phyloP scores from a whole-genome alignment of 2,113 vertebrate genomes.

The Paramisgurnus dabryanus region DNA sequence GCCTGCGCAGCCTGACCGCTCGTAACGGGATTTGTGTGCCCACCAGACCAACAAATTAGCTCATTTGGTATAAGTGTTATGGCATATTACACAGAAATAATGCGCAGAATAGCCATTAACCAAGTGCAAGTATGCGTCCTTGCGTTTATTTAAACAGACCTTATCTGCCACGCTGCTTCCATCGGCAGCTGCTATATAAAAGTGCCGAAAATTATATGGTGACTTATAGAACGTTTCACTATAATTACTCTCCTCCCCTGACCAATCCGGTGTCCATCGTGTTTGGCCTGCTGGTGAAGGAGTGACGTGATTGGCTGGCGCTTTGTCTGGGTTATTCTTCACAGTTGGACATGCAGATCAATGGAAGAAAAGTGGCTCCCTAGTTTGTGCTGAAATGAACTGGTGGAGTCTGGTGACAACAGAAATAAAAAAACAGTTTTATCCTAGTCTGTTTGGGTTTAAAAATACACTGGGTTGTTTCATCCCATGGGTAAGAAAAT shows the following conservation, averaged over 20 bases:
- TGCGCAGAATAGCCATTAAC: conserved; percentile 19
- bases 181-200: background rate
- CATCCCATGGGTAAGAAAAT: too few species aligned
- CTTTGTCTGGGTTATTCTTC: conserved; percentile 32
- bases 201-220: background rate
- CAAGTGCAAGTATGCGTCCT: conserved; percentile 30
- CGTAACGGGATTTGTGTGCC: conserved; percentile 40
- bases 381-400: conserved; percentile 24
- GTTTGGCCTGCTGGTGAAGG: background rate
- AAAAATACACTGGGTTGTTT: too few species aligned
- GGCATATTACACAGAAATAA: conserved; percentile 35
- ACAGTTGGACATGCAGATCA: conserved; percentile 30
- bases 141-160: conserved; percentile 10
- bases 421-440: background rate
- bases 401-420: background rate
- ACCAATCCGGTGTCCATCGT: conserved; percentile 25
- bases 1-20: conserved; percentile 6
- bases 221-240: background rate
- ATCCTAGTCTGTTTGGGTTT: too few species aligned
- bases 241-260: background rate
- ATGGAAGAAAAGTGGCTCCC: conserved; percentile 37
- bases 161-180: background rate
- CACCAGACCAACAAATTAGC: conserved; percentile 54
- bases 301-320: background rate
- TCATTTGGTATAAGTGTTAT: conserved; percentile 47